Base-by-base conservation (phyloP, 2,797 vertebrate species). In the Antennarius maculatus region DNA sequence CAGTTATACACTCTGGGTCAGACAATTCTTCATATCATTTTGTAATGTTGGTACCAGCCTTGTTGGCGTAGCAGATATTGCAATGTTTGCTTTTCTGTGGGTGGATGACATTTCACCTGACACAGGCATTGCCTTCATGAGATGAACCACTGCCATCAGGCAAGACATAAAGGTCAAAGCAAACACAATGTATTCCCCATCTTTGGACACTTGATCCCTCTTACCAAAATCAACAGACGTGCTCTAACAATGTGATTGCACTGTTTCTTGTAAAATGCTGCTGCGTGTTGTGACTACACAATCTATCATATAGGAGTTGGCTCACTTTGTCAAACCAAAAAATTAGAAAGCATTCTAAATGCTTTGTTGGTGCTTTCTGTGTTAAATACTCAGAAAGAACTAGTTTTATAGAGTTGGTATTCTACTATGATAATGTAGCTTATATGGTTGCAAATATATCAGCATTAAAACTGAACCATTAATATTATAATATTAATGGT, bases 191-290 rank as follows among this genome's bases (percentile, higher is more conserved):
- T 72, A 55, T 51, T 75, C 57, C 42, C 64, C 53, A 11, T 58
- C 54, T 48, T 54, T 23, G 4, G 34, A 72, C 59, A 34, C 72
- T 51, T 48, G 5, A 53, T 23, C 41, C 52, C 52, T 16, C 46
- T 64, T 58, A 85, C 87, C 87, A 88, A 88, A 89, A 85, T 28
- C 10, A 80, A 73, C 55, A 73, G 61, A 80, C 53, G 83, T 88
- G 88, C 83, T 78, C 87, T 86, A 84, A 77, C 52, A 5, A 77
- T 4, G 56, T 77, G 84, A 83, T 85, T 85, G 81, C 83, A 82
- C 68, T 71, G 74, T 85, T 80, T 61, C 46, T 73, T 23, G 48
- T 62, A 18, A 79, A 78, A 83, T 87, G 81, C 87, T 88, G 86
- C 87, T 85, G 79, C 71, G 72, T 11, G 1, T 41, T 18, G 48